Evolutionary conservation across 2,797 vertebrate genomes (phyloP), one percentile per base, ranked within the genome.

Genomic region (Eleutherodactylus coqui): DNA sequence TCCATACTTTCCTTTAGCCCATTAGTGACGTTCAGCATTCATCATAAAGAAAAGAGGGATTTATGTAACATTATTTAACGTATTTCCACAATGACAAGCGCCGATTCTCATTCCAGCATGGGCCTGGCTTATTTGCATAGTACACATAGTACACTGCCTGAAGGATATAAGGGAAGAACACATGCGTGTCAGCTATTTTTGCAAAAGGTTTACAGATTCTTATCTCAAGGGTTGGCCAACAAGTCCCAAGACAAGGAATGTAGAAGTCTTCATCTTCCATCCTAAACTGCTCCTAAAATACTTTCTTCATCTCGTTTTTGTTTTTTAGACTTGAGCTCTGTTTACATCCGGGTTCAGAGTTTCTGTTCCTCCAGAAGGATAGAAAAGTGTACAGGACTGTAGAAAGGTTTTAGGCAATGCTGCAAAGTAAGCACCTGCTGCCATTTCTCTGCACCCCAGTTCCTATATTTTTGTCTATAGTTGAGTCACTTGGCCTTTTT

Each of bases 111-210:
- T 17, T 29, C 47, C 14, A 5, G 1, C 19, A 38, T 17, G 3
- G 16, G 29, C 47, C 24, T 2, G 8, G 21, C 6, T 69, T 17
- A 29, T 58, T 19, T 27, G 19, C 10, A 38, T 53, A 21, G 13
- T 11, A 36, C 16, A 27, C 10, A 38, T 53, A 21, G 13, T 11
- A 36, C 16, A 27, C 10, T 32, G 21, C 29, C 16, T 81, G 19
- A 16, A 70, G 67, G 67, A 58, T n/a, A 17, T 58, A 27, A 14
- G 1, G 75, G 0, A 38, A 14, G 24, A 58, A 83, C 55, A 45
- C 70, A 64, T 9, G 24, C n/a, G 27, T 34, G 51, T 47, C 16
- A 36, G 36, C n/a, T 75, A 62, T 83, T 62, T 72, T 64, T 77
- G 27, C 19, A 29, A 16, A 34, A 47, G 73, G 58, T 24, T 11